Evolutionary conservation across 2,113 vertebrate species (phyloP).

Genomic region (human (Homo sapiens)): GRCh38 chr2:146797001-146797500

Average conservation of each 20-base stretch:
- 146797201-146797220: background rate
- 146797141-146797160: background rate
- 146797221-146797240: background rate
- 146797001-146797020: background rate
- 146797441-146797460: background rate
- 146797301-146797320: background rate
- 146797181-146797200: conserved; percentile 5
- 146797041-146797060: background rate
- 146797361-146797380: background rate
- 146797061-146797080: background rate
- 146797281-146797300: background rate
- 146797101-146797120: background rate
- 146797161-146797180: background rate
- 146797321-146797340: background rate
- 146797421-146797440: background rate
- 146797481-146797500: background rate
- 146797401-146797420: background rate
- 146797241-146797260: background rate
- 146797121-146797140: conserved; percentile 8
- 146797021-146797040: background rate
- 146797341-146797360: background rate
- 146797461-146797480: background rate
- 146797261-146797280: background rate
- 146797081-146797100: background rate
- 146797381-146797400: background rate